Evolutionary conservation across 2,113 vertebrate genomes (phyloP).

Genomic region (Muscicapa adusta): DNA sequence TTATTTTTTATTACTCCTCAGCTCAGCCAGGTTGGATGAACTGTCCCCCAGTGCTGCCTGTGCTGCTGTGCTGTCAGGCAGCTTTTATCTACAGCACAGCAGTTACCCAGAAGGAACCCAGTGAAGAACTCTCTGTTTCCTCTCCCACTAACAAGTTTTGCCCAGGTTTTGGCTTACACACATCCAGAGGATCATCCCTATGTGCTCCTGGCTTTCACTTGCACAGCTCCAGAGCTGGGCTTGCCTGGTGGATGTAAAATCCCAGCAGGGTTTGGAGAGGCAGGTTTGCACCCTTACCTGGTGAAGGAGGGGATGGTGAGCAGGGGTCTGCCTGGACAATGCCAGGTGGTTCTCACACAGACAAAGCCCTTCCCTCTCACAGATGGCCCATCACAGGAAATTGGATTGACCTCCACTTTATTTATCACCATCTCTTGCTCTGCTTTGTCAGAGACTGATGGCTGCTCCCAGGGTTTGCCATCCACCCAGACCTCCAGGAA

Average conservation of each 20-base stretch:
- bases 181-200: not conserved
- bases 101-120: not conserved
- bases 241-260: accelerated
- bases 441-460: not conserved
- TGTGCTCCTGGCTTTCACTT: not conserved
- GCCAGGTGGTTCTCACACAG: not conserved
- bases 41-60: not conserved
- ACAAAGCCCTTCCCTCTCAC: not conserved
- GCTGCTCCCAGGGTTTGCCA: not conserved
- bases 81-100: not conserved
- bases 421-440: not conserved
- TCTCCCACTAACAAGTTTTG: not conserved
- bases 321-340: not conserved
- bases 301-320: not conserved
- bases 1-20: not conserved
- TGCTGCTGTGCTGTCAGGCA: not conserved
- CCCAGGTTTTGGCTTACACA: not conserved
- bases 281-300: not conserved
- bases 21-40: not conserved
- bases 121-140: not conserved
- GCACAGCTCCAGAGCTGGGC: not conserved
- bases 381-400: not conserved
- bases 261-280: not conserved
- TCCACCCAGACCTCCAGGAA: not conserved
- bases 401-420: not conserved